phyloP scores from a whole-genome alignment of 2,888 invertebrate genomes.

The Sminthurides aquaticus region DNA sequence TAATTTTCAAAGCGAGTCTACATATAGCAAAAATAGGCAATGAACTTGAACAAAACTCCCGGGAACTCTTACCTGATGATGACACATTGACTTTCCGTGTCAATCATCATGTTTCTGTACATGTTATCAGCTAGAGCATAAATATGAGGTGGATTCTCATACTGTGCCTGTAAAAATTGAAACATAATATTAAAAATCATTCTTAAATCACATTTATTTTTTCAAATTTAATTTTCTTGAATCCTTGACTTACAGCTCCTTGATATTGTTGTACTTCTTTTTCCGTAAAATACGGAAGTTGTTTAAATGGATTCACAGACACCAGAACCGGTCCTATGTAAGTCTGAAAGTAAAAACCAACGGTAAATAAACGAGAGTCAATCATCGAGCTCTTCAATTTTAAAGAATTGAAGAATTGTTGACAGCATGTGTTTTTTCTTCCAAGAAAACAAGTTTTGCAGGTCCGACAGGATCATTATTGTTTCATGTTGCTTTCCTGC shows the following conservation, averaged over 20 bases:
- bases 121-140: constrained; percentile 62
- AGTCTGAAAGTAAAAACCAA: constrained; percentile 50
- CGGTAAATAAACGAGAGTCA: no score
- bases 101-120: constrained; percentile 65
- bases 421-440: no score
- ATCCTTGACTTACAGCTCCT: constrained; percentile 50
- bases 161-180: constrained; percentile 53
- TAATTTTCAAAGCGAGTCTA: no score
- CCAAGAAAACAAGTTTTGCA: no score
- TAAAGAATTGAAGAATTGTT: no score
- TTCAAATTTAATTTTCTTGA: not conserved
- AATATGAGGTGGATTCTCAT: constrained; percentile 64
- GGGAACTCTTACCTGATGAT: constrained; percentile 62
- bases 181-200: constrained; percentile 9
- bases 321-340: constrained; percentile 60
- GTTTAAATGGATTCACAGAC: constrained; percentile 59
- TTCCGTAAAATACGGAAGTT: constrained; percentile 58
- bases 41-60: no score
- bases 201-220: constrained; percentile 2
- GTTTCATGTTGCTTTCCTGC: no score
- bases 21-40: no score
- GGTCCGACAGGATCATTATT: no score
- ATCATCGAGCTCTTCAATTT: no score
- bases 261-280: constrained; percentile 56
- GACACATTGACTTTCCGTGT: constrained; percentile 62